Evolutionary conservation across 2,113 vertebrate genomes (phyloP).

Genomic region (Syngnathus typhle): DNA sequence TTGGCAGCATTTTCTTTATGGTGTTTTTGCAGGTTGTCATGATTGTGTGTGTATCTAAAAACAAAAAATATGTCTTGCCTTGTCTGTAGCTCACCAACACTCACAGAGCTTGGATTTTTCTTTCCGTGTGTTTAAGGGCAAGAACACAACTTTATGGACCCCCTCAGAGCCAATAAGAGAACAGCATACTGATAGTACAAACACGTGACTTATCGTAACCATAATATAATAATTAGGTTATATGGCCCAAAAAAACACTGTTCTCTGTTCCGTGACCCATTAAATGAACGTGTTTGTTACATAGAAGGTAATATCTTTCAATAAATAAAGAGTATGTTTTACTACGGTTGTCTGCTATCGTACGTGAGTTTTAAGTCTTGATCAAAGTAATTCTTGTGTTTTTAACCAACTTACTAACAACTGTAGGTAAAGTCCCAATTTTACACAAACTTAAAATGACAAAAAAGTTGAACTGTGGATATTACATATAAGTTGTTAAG

Average conservation of each 20-base stretch:
- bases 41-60: conserved; percentile 4
- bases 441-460: background rate
- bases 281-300: background rate
- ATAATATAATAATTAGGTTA: conserved; percentile 8
- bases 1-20: conserved; percentile 83
- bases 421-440: background rate
- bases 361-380: background rate
- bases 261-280: background rate
- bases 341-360: background rate
- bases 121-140: background rate
- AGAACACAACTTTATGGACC: conserved; percentile 26
- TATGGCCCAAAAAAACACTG: conserved; percentile 17
- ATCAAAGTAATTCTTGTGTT: background rate
- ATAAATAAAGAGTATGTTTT: background rate
- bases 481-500: too few relatives aligned
- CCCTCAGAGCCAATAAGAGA: conserved; percentile 15
- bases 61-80: background rate
- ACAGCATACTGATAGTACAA: conserved; percentile 11
- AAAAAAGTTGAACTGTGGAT: background rate
- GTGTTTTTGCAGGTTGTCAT: conserved; percentile 66
- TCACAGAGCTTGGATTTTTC: background rate
- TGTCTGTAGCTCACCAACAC: background rate
- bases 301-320: background rate
- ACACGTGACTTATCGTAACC: conserved; percentile 1
- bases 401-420: background rate